phyloP scores from a whole-genome alignment of 2,888 invertebrate species.

The Hypena proboscidalis region DNA sequence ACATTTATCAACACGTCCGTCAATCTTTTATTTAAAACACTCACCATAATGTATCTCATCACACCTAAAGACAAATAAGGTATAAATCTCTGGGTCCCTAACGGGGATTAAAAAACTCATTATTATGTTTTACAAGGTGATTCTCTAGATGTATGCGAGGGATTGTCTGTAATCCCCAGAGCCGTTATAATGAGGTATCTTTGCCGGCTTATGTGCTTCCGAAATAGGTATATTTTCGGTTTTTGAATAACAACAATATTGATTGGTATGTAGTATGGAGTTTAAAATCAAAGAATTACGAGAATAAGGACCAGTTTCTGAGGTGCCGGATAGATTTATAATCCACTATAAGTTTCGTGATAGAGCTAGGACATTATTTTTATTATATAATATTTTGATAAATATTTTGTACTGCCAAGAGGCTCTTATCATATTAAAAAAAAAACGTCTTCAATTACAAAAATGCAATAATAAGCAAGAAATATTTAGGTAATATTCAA shows the following conservation, averaged over 20 bases:
- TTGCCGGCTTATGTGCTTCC: constrained; percentile 24
- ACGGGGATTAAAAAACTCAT: constrained; percentile 52
- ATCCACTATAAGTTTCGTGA: too few species aligned
- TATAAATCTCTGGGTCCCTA: constrained; percentile 41
- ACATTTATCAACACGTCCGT: too few species aligned
- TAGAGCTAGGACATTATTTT: too few species aligned
- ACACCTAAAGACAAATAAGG: constrained; percentile 31
- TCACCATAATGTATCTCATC: background rate
- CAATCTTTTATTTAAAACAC: background rate
- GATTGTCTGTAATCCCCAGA: constrained; percentile 43
- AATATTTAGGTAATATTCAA: too few species aligned
- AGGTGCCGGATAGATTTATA: too few species aligned
- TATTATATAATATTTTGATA: too few species aligned
- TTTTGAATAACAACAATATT: constrained; percentile 13
- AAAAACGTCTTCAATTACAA: too few species aligned
- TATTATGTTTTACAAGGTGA: constrained; percentile 53
- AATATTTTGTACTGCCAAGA: too few species aligned
- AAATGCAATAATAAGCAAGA: too few species aligned
- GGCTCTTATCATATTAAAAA: too few species aligned
- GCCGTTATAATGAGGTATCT: constrained; percentile 47
- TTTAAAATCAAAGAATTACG: too few species aligned
- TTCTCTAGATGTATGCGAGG: constrained; percentile 49
- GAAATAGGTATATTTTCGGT: constrained; percentile 23
- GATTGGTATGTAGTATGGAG: constrained; percentile 9
- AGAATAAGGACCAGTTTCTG: too few species aligned